Conservation (phyloP, 1,140 invertebrate species). For the Drosophila melanica region DNA sequence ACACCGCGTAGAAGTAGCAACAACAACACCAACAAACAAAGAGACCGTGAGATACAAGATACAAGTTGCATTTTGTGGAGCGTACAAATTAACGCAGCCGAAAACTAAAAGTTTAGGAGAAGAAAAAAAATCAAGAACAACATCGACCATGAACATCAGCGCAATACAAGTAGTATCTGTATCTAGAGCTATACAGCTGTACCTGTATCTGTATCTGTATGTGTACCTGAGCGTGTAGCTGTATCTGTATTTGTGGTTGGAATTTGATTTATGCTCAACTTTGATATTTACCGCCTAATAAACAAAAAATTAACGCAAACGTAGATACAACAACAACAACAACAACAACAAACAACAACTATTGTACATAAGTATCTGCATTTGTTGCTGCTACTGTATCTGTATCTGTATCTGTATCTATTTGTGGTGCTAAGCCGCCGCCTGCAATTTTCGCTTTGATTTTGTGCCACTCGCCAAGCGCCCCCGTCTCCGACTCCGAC, state of each 20-base stretch:
- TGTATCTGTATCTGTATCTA: slow-evolving; percentile 40
- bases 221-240: slow-evolving; percentile 18
- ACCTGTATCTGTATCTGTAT: slow-evolving; percentile 24
- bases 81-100: slow-evolving; percentile 74
- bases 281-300: slow-evolving; percentile 82
- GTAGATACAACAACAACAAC: slow-evolving; percentile 44
- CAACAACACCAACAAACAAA: slow-evolving; percentile 71
- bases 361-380: slow-evolving; percentile 34
- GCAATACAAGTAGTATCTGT: slow-evolving; percentile 6
- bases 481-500: slow-evolving; percentile 1
- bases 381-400: slow-evolving; percentile 41
- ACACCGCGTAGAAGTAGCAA: slow-evolving; percentile 30
- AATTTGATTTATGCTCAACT: slow-evolving; percentile 80
- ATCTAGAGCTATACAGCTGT: slow-evolving; percentile 12
- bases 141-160: slow-evolving; percentile 34
- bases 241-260: slow-evolving; percentile 41
- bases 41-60: slow-evolving; percentile 77
- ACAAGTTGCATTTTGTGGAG: slow-evolving; percentile 76
- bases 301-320: slow-evolving; percentile 81
- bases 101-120: slow-evolving; percentile 67
- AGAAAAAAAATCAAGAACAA: slow-evolving; percentile 34
- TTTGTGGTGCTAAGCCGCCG: slow-evolving; percentile 31
- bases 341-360: slow-evolving; percentile 29
- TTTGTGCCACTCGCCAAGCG: slow-evolving; percentile 42
- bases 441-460: slow-evolving; percentile 74